Base-by-base conservation (phyloP, 30 jellyfish, hydroid and myxozoan species). In the Pseudorhiza aurosa region DNA sequence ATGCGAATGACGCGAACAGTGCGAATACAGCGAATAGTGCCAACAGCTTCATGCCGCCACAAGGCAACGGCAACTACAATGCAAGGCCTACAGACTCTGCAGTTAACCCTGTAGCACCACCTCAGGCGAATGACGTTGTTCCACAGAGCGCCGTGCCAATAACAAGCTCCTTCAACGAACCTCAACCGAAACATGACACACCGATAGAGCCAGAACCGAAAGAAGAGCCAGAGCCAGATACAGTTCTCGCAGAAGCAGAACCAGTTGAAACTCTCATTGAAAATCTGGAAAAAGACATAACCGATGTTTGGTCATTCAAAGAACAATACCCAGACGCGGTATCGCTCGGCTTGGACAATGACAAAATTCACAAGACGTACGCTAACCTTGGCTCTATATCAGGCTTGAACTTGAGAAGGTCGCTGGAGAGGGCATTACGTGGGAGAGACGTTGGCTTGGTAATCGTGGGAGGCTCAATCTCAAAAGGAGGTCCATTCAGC, bases 401-500 rank as follows among this genome's bases (percentile, higher is more conserved):
- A 14, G 99, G 99, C 1, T 81, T 94, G 63, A 94, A 76, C 70
- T 51, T 94, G 17, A 74, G 99, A 28, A 75, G 99, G 19, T 96
- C 99, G 18, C 77, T 94, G 19, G 85, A 77, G 65, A 67, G 99
- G 19, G 99, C 99, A n/a, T 47, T 94, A 44, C 87, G 97, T 40
- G 99, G 99, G 19, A 85, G 85, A 83, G 99, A 94, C 56, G 99
- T 94, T 50, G 99, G 99, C 1, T 81, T 94, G 33, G 99, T 96
- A 0, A 86, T 94, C 9, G 99, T 94, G 18, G 99, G 99, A 33
- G 99, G 99, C 17, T 94, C 99, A 26, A 94, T 94, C 43, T 94
- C 99, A 63, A 94, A 94, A 78, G 99, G 99, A 44, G 99, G 99
- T 47, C 99, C 99, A 14, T 94, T 94, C 49, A 94, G 99, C 56